These are phyloP conservation scores for Parnassius glacialis DNA, from an alignment of 2,888 invertebrate species.

Conservation along the genomic window DNA sequence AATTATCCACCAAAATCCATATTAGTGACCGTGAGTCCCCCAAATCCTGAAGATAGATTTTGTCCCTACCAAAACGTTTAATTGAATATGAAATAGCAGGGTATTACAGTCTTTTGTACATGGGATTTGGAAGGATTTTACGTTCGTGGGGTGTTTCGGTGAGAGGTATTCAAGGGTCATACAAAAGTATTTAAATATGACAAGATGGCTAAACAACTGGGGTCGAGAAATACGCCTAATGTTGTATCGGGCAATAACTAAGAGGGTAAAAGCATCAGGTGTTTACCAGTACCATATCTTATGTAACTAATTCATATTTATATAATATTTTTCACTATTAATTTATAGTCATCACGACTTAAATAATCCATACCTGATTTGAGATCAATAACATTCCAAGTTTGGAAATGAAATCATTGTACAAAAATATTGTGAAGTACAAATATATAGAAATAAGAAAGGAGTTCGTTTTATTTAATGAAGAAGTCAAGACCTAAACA, in stretches of 20 bases:
- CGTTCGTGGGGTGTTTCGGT: slow-evolving; percentile 56
- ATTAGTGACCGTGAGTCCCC: slow-evolving; percentile 47
- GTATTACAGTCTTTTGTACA: slow-evolving; percentile 77
- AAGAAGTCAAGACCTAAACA: slow-evolving; percentile 18
- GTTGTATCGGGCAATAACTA: slow-evolving; percentile 33
- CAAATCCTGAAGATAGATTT: slow-evolving; percentile 79
- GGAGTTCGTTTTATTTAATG: slow-evolving; percentile 9
- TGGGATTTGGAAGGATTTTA: slow-evolving; percentile 66
- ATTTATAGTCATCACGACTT: too few species aligned
- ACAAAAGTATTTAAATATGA: slow-evolving; percentile 62
- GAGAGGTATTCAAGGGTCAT: slow-evolving; percentile 67
- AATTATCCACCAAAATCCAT: slow-evolving; percentile 35
- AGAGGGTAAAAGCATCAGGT: slow-evolving; percentile 49
- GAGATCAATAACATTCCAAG: too few species aligned
- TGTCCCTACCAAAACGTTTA: slow-evolving; percentile 81
- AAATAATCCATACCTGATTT: too few species aligned
- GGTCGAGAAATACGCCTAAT: slow-evolving; percentile 41
- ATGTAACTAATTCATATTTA: not conserved
- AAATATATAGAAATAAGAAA: too few species aligned
- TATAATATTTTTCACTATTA: too few species aligned
- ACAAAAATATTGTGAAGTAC: too few species aligned
- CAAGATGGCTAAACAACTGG: slow-evolving; percentile 52
- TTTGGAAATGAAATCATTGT: too few species aligned
- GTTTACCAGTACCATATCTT: slow-evolving; percentile 12
- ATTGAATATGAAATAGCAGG: slow-evolving; percentile 85